Evolutionary conservation across 2,113 vertebrate species (phyloP).

Genomic region (Oreocharis arfaki): DNA sequence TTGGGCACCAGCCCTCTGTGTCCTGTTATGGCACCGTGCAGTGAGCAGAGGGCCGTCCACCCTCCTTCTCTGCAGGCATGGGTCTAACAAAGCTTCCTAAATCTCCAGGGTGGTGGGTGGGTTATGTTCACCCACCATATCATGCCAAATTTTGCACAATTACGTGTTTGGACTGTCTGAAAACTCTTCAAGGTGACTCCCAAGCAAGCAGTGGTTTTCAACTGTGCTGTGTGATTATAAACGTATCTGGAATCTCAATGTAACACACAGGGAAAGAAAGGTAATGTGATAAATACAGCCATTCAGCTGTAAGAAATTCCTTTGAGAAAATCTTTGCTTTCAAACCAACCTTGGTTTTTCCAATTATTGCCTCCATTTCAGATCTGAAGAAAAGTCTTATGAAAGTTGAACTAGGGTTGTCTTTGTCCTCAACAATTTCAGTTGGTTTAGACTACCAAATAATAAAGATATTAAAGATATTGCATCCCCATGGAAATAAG

Average conservation of each 20-base stretch:
- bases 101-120: not conserved
- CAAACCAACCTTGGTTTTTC: not conserved
- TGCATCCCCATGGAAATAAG: not conserved
- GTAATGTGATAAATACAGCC: not conserved
- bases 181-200: not conserved
- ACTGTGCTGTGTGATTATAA: not conserved
- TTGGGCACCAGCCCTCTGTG: not conserved
- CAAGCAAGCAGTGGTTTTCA: not conserved
- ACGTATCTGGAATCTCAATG: not conserved
- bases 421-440: not conserved
- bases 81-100: not conserved
- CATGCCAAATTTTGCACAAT: not conserved
- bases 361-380: not conserved
- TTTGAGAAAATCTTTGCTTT: not conserved
- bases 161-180: not conserved
- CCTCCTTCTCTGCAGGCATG: not conserved
- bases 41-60: not conserved
- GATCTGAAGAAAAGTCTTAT: not conserved
- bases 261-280: accelerated
- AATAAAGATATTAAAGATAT: not conserved
- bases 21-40: not conserved
- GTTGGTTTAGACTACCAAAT: not conserved
- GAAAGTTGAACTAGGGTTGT: not conserved
- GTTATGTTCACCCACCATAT: not conserved
- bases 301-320: not conserved